A percentile compares a stretch with the other conserved stretches of the same genome.
Conservation (phyloP, 2,113 vertebrate genomes). For the Myotis lucifugus region DNA sequence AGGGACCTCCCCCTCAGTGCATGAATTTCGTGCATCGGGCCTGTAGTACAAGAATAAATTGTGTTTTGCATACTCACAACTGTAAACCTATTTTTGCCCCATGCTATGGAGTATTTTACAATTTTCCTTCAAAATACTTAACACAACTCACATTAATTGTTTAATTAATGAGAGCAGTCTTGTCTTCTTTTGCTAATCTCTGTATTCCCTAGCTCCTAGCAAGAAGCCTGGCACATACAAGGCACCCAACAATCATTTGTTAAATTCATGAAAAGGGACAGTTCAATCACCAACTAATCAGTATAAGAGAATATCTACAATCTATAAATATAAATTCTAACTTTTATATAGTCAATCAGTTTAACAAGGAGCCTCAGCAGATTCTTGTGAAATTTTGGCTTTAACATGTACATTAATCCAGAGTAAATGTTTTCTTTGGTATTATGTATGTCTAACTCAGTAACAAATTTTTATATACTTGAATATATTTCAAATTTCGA, state of each 20-base stretch:
- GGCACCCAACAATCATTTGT: neutral
- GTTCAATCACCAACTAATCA: slow-evolving; percentile 29
- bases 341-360: neutral
- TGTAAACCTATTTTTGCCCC: neutral
- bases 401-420: neutral
- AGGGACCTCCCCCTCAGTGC: no score
- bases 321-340: slow-evolving; percentile 23
- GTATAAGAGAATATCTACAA: neutral
- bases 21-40: no score
- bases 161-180: neutral
- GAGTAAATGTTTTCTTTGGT: neutral
- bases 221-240: neutral
- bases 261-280: neutral
- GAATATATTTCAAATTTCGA: neutral
- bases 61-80: neutral
- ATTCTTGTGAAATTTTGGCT: neutral
- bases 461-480: neutral
- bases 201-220: neutral
- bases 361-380: neutral
- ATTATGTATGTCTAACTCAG: neutral
- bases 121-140: slow-evolving; percentile 28
- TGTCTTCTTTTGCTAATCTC: neutral
- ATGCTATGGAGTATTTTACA: neutral
- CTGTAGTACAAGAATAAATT: neutral
- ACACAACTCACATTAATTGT: neutral